These are phyloP conservation scores for Furcula furcula DNA, from an alignment of 2,888 invertebrate genomes.

Conservation along the genomic window DNA sequence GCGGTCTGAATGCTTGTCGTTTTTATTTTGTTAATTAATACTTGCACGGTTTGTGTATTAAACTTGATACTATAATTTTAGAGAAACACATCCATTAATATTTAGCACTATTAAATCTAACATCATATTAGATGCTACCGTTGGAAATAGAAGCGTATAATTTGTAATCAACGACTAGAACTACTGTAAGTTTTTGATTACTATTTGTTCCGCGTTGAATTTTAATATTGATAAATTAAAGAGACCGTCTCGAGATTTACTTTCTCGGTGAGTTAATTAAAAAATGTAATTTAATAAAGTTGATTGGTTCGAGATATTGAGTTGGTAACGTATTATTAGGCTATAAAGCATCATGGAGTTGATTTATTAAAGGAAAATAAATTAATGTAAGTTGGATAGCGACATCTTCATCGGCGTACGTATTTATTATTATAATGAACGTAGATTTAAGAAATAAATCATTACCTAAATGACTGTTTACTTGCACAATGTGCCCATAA, in stretches of 20 bases:
- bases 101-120: constrained; percentile 26
- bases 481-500: no score
- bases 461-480: no score
- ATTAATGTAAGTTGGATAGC: constrained; percentile 22
- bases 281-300: constrained; percentile 35
- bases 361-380: constrained; percentile 27
- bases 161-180: constrained; percentile 31
- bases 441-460: no score
- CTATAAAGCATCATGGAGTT: constrained; percentile 24
- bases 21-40: constrained; percentile 43
- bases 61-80: constrained; percentile 43
- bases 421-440: background rate
- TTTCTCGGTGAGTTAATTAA: constrained; percentile 28
- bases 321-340: constrained; percentile 28
- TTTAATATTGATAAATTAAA: constrained; percentile 23
- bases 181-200: constrained; percentile 26
- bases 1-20: constrained; percentile 45
- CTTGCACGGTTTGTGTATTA: constrained; percentile 39
- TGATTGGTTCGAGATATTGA: constrained; percentile 27
- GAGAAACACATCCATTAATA: constrained; percentile 31
- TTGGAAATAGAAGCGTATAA: constrained; percentile 20
- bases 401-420: constrained; percentile 14
- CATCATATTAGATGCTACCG: constrained; percentile 17
- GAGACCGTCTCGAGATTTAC: constrained; percentile 27
- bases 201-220: constrained; percentile 25